Percentiles rank a stretch among this genome's conserved stretches.
Evolutionary conservation across 2,888 invertebrate genomes (phyloP).

Genomic region (Drosophila borealis): DNA sequence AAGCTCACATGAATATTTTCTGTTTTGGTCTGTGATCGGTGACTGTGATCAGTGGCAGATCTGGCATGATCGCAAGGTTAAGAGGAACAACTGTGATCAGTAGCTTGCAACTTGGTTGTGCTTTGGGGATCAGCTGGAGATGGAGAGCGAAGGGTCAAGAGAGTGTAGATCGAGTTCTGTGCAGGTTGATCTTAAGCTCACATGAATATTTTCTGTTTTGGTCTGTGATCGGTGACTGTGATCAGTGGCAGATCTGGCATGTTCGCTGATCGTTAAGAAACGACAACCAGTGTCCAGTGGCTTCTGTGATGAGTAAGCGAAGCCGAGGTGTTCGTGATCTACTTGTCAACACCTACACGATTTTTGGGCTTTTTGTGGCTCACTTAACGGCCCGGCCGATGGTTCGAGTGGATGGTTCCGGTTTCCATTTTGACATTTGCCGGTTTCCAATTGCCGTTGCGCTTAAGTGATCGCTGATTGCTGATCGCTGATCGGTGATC

Average conservation of each 20-base stretch:
- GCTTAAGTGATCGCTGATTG: conserved; percentile 56
- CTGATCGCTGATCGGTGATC: conserved; percentile 18
- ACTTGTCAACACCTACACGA: conserved; percentile 78
- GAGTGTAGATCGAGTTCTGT: background rate
- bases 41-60: background rate
- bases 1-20: background rate
- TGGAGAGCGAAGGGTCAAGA: background rate
- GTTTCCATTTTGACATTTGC: conserved; percentile 58
- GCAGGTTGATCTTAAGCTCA: background rate
- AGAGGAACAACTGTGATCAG: conserved; percentile 1
- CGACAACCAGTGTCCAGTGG: conserved; percentile 2
- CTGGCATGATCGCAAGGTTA: too few species aligned
- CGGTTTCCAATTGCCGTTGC: conserved; percentile 30
- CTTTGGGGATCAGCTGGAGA: too few species aligned
- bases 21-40: background rate
- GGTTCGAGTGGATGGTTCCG: conserved; percentile 56
- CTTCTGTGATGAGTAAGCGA: conserved; percentile 16
- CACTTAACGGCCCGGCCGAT: conserved; percentile 25
- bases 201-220: background rate
- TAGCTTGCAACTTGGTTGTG: background rate
- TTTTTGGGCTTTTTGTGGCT: conserved; percentile 38
- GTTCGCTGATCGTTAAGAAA: background rate
- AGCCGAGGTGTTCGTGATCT: conserved; percentile 67
- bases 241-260: background rate
- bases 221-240: background rate